phyloP scores from a whole-genome alignment of 2,797 vertebrate species.

The Streptopelia turtur region DNA sequence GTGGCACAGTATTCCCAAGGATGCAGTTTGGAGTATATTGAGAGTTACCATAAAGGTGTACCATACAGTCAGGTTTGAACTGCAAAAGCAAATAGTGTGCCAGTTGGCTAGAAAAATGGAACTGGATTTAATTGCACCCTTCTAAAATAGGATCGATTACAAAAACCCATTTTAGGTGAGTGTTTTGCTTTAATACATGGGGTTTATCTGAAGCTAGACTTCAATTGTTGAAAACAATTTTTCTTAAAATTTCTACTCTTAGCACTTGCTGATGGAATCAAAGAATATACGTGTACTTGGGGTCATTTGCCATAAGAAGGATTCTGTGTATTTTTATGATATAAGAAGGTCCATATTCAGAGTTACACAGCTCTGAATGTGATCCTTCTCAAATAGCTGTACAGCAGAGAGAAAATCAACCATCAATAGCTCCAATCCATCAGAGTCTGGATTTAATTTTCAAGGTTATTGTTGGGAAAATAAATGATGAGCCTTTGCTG shows the following conservation, averaged over 20 bases:
- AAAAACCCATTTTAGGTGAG: neutral
- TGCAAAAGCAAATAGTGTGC: neutral
- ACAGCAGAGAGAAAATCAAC: neutral
- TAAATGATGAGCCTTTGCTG: neutral
- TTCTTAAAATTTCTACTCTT: neutral
- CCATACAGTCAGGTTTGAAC: neutral
- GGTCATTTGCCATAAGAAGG: neutral
- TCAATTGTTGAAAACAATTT: neutral
- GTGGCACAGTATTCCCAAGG: constrained; percentile 4
- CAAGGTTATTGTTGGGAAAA: constrained; percentile 40
- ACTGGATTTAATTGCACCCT: neutral
- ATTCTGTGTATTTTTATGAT: neutral
- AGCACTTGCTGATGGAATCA: neutral
- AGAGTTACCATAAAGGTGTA: neutral
- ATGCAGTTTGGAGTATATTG: neutral
- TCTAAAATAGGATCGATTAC: neutral
- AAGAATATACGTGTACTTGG: neutral
- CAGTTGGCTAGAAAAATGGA: neutral
- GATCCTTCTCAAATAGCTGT: neutral
- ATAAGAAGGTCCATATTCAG: neutral
- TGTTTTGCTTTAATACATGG: neutral
- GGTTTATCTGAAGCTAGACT: neutral
- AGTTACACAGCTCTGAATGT: neutral
- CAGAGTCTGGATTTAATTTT: constrained; percentile 38
- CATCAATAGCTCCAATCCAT: neutral